phyloP scores from a whole-genome alignment of 2,113 vertebrate genomes.

The Semnornis frantzii region DNA sequence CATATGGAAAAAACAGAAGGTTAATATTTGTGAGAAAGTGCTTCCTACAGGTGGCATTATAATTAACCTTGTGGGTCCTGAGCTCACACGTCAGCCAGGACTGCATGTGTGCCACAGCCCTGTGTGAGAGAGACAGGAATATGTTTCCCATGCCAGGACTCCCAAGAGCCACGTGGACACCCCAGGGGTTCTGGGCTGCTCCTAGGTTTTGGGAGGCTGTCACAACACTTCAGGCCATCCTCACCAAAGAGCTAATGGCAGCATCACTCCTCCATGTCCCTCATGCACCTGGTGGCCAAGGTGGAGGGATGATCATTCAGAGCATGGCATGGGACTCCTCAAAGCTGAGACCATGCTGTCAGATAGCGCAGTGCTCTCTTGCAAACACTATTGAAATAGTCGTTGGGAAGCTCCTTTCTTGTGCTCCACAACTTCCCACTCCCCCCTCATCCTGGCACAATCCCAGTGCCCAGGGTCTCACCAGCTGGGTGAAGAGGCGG shows the following conservation, averaged over 20 bases:
- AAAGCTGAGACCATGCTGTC: rapidly evolving
- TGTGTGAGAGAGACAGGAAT: background rate
- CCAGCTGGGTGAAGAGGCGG: background rate
- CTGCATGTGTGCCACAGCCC: background rate
- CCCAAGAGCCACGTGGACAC: rapidly evolving
- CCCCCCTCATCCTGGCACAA: background rate
- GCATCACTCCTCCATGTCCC: rapidly evolving
- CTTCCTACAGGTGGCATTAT: conserved; percentile 22
- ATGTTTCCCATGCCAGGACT: background rate
- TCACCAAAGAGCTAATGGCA: rapidly evolving
- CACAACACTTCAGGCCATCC: rapidly evolving
- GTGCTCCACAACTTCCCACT: rapidly evolving
- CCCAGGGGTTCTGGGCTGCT: background rate
- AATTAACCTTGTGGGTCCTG: conserved; percentile 15
- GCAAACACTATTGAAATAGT: rapidly evolving
- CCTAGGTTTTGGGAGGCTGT: background rate
- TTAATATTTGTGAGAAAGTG: background rate
- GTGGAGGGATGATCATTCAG: rapidly evolving
- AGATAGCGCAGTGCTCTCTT: rapidly evolving
- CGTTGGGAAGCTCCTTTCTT: background rate
- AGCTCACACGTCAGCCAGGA: background rate
- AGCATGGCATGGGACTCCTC: background rate
- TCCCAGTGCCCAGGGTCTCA: rapidly evolving
- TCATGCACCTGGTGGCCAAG: rapidly evolving
- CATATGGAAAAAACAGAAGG: conserved; percentile 42